These are phyloP conservation scores for Himalopsyche tibetana DNA, from an alignment of 2,888 invertebrate genomes.

Conservation along the genomic window DNA sequence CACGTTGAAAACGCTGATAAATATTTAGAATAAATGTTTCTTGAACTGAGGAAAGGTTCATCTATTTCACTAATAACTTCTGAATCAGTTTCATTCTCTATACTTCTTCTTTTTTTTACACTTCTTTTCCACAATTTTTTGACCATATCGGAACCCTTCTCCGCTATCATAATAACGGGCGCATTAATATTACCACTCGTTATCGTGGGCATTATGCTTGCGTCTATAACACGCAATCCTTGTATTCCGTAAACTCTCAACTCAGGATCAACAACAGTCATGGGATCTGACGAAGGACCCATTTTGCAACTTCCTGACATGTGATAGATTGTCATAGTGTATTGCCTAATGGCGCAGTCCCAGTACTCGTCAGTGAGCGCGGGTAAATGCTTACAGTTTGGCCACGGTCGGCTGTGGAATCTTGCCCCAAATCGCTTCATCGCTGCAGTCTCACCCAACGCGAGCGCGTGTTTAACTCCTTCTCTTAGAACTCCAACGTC, in stretches of 20 bases:
- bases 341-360: slow-evolving; percentile 89
- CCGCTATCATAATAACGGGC: slow-evolving; percentile 91
- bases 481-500: slow-evolving; percentile 90
- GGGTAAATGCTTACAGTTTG: slow-evolving; percentile 89
- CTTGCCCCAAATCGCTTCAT: slow-evolving; percentile 88
- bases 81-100: not conserved
- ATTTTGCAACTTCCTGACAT: slow-evolving; percentile 90
- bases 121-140: slow-evolving; percentile 82
- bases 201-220: slow-evolving; percentile 91
- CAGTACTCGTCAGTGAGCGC: slow-evolving; percentile 90
- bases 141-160: slow-evolving; percentile 90
- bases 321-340: slow-evolving; percentile 92
- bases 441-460: slow-evolving; percentile 86
- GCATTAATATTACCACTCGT: slow-evolving; percentile 93
- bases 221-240: slow-evolving; percentile 89
- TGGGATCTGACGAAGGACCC: slow-evolving; percentile 86
- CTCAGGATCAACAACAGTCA: slow-evolving; percentile 88
- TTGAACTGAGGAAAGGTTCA: slow-evolving; percentile 59
- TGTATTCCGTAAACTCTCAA: slow-evolving; percentile 86
- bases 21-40: slow-evolving; percentile 56
- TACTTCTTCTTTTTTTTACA: slow-evolving; percentile 69
- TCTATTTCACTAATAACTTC: slow-evolving; percentile 43
- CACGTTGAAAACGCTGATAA: not conserved
- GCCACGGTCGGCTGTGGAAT: slow-evolving; percentile 84
- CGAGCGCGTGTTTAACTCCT: slow-evolving; percentile 90